phyloP scores from a whole-genome alignment of 2,888 invertebrate genomes.

The Autographa pulchrina region DNA sequence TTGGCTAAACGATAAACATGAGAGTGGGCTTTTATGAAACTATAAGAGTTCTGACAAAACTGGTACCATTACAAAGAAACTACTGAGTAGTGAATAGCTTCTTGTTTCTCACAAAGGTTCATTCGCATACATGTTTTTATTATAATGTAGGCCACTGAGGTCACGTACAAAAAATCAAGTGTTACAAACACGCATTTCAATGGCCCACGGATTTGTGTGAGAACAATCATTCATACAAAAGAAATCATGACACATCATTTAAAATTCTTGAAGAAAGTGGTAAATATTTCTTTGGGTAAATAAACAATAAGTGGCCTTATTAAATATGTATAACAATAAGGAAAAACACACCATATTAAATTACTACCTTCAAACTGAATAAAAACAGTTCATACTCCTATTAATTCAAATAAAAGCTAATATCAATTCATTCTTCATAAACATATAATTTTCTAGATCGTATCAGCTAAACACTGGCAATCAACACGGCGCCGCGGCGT shows the following conservation, averaged over 20 bases:
- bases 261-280: background rate
- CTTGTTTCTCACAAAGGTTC: constrained; percentile 4
- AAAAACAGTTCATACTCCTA: background rate
- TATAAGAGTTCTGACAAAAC: constrained; percentile 1
- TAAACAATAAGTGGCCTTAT: background rate
- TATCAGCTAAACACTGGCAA: constrained; percentile 10
- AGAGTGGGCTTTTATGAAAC: constrained; percentile 12
- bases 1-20: constrained; percentile 32
- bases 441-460: background rate
- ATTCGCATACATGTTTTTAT: background rate
- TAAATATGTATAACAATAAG: background rate
- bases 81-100: constrained; percentile 4
- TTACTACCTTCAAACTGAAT: background rate
- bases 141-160: constrained; percentile 1
- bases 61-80: background rate
- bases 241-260: background rate
- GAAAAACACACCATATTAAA: background rate
- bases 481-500: constrained; percentile 20
- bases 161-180: constrained; percentile 1
- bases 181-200: background rate
- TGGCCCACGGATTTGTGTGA: background rate
- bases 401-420: background rate
- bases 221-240: background rate
- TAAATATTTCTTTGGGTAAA: background rate
- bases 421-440: background rate